Percentiles rank a stretch among this genome's conserved stretches.
Evolutionary conservation across 2,113 vertebrate genomes (phyloP).

Genomic region (Ciconia stormi): DNA sequence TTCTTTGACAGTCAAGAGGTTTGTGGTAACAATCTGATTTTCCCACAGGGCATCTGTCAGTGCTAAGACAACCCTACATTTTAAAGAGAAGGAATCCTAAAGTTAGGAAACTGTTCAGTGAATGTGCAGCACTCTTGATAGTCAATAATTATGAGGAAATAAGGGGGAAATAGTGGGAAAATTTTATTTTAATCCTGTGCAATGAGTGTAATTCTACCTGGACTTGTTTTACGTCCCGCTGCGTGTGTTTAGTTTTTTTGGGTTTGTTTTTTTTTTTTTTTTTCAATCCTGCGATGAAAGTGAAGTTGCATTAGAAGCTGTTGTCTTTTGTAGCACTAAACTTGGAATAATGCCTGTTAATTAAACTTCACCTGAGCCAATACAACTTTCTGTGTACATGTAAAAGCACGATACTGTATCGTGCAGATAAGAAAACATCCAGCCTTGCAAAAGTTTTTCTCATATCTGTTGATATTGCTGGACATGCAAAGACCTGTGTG

Average conservation of each 20-base stretch:
- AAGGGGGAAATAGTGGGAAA: background rate
- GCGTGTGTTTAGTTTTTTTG: background rate
- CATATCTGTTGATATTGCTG: background rate
- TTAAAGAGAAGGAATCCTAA: background rate
- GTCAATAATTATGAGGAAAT: background rate
- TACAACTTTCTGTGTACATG: background rate
- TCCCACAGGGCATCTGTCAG: background rate
- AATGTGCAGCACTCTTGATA: background rate
- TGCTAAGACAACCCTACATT: background rate
- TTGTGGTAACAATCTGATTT: background rate
- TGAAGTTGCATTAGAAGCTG: background rate
- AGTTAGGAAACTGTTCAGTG: background rate
- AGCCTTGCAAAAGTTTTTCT: background rate
- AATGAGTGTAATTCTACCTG: background rate
- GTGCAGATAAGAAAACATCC: background rate
- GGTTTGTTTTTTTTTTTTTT: no score
- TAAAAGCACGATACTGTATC: background rate
- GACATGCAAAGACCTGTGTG: background rate
- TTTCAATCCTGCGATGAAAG: background rate
- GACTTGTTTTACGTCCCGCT: background rate
- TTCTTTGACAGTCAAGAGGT: background rate
- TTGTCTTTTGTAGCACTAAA: background rate
- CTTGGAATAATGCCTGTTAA: background rate
- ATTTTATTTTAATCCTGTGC: background rate
- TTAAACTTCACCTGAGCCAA: background rate